phyloP scores from a whole-genome alignment of 2,888 invertebrate species.

The Charanyca ferruginea region DNA sequence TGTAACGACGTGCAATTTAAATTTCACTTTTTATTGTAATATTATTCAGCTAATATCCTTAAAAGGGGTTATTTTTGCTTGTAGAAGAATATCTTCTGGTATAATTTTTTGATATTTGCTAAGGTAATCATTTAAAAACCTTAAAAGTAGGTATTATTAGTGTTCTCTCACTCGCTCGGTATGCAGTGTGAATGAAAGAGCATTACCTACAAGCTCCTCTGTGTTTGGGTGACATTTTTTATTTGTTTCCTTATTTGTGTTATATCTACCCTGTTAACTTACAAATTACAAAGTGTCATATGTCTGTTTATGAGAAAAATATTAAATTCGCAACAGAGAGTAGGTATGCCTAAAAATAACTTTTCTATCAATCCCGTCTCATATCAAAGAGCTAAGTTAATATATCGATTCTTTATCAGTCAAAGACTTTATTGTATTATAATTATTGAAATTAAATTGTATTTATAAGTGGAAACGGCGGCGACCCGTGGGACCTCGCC shows the following conservation, averaged over 20 bases:
- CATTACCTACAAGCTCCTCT: neutral
- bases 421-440: conserved; percentile 87
- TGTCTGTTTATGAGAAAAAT: too few relatives aligned
- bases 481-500: conserved; percentile 78
- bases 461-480: conserved; percentile 84
- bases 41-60: conserved; percentile 57
- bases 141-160: neutral
- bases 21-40: conserved; percentile 79
- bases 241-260: too few relatives aligned
- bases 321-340: neutral
- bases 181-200: too few relatives aligned
- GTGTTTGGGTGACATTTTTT: neutral
- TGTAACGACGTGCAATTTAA: conserved; percentile 77
- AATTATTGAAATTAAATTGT: conserved; percentile 89
- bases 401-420: conserved; percentile 78
- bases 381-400: conserved; percentile 44
- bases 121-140: neutral
- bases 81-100: conserved; percentile 28
- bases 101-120: conserved; percentile 13
- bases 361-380: conserved; percentile 64
- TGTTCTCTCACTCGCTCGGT: neutral
- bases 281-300: too few relatives aligned
- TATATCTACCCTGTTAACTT: too few relatives aligned
- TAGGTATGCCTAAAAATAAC: conserved; percentile 32
- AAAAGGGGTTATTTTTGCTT: conserved; percentile 48